Conservation (phyloP, 2,797 vertebrate species). For the Cyprinella venusta region DNA sequence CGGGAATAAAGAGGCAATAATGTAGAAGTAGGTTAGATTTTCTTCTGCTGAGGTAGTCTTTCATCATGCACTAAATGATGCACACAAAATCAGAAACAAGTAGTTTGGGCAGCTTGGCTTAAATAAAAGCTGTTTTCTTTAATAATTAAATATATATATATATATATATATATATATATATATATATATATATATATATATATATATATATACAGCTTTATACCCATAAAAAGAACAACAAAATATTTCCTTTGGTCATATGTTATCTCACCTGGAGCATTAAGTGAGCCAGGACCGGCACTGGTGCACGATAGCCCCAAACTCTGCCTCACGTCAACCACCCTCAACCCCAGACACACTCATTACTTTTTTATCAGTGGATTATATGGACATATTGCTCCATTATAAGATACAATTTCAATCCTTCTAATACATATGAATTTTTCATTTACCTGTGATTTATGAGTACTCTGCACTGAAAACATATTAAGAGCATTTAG, state of each 20-base stretch:
- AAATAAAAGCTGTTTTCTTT: not conserved
- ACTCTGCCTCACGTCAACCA: slow-evolving; percentile 26
- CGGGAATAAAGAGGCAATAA: not conserved
- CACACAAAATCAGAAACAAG: not conserved
- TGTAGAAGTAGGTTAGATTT: not conserved
- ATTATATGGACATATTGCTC: slow-evolving; percentile 37
- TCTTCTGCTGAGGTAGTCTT: not conserved
- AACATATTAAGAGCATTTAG: slow-evolving; percentile 50
- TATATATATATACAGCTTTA: not conserved
- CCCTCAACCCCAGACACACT: slow-evolving; percentile 13
- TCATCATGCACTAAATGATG: not conserved
- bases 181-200: not conserved
- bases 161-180: not conserved
- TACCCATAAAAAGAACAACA: not conserved
- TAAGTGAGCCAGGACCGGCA: not conserved
- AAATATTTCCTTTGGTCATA: not conserved
- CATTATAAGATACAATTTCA: slow-evolving; percentile 23
- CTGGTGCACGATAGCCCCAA: slow-evolving; percentile 17
- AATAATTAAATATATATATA: not conserved
- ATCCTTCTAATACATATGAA: slow-evolving; percentile 29
- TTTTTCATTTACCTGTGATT: slow-evolving; percentile 60
- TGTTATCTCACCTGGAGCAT: slow-evolving; percentile 11
- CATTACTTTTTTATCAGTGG: slow-evolving; percentile 32
- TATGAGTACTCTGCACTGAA: slow-evolving; percentile 51
- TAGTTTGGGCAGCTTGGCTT: not conserved